Conservation (phyloP, 2,797 vertebrate genomes). For the Alca torda region DNA sequence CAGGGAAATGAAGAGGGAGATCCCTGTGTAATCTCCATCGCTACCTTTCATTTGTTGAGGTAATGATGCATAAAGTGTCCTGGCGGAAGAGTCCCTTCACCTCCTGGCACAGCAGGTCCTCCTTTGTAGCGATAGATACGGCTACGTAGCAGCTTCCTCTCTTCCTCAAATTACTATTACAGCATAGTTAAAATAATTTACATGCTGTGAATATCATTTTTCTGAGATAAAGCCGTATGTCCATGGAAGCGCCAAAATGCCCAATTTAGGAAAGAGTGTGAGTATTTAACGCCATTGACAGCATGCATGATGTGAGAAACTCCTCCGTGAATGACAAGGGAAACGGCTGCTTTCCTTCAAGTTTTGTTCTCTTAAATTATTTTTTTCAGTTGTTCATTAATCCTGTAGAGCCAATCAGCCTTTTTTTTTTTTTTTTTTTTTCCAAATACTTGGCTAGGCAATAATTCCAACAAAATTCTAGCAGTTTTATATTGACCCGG, state of each 20-base stretch:
- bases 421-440: neutral
- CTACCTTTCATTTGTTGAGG: neutral
- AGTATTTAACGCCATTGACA: neutral
- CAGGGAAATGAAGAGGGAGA: slow-evolving; percentile 11
- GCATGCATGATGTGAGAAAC: fast-evolving
- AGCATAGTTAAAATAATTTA: neutral
- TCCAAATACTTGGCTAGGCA: neutral
- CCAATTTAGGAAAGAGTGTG: neutral
- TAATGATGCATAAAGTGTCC: neutral
- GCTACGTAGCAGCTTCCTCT: neutral
- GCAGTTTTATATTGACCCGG: fast-evolving
- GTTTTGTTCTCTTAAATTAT: neutral
- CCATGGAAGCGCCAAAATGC: neutral
- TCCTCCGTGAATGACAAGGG: neutral
- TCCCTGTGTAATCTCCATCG: neutral
- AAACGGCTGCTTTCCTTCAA: neutral
- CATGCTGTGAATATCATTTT: neutral
- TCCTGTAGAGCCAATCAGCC: neutral
- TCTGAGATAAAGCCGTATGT: neutral
- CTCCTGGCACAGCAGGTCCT: neutral
- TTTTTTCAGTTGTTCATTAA: neutral
- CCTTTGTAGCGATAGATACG: neutral
- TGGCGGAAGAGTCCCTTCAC: neutral
- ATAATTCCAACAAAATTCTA: neutral
- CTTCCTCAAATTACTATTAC: neutral